Evolutionary conservation across 2,113 vertebrate species (phyloP).

Genomic region (Strix aluco): DNA sequence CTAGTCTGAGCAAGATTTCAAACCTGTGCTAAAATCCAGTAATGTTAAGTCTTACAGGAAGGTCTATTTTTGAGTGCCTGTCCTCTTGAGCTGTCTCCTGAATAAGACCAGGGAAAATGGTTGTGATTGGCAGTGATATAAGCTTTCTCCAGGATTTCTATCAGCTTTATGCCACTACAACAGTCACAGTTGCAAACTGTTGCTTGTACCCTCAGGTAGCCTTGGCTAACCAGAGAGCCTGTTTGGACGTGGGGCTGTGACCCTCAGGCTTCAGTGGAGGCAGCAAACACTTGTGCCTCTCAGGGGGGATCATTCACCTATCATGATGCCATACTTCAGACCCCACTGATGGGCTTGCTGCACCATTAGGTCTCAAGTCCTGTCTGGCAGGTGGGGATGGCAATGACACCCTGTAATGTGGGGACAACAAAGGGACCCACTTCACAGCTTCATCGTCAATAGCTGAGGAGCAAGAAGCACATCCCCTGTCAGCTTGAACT

Average conservation of each 20-base stretch:
- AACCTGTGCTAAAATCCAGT: background rate
- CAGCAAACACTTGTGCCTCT: background rate
- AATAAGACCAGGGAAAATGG: background rate
- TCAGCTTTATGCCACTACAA: background rate
- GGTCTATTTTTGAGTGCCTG: background rate
- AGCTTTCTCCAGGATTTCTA: background rate
- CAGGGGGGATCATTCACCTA: background rate
- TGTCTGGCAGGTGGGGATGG: background rate
- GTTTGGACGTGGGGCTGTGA: background rate
- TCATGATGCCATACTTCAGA: background rate
- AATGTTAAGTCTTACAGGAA: background rate
- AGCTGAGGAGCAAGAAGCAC: background rate
- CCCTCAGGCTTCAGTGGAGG: background rate
- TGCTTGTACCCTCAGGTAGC: background rate
- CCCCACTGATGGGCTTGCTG: accelerated
- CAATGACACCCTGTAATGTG: background rate
- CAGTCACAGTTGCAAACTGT: background rate
- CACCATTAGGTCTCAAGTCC: accelerated
- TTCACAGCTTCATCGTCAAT: background rate
- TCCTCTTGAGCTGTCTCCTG: background rate
- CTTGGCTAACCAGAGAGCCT: background rate
- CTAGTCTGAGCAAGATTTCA: background rate
- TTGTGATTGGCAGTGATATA: background rate
- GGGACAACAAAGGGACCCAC: background rate
- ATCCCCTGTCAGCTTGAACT: background rate